phyloP scores from a whole-genome alignment of 2,888 invertebrate genomes.

The Prosapia bicincta region DNA sequence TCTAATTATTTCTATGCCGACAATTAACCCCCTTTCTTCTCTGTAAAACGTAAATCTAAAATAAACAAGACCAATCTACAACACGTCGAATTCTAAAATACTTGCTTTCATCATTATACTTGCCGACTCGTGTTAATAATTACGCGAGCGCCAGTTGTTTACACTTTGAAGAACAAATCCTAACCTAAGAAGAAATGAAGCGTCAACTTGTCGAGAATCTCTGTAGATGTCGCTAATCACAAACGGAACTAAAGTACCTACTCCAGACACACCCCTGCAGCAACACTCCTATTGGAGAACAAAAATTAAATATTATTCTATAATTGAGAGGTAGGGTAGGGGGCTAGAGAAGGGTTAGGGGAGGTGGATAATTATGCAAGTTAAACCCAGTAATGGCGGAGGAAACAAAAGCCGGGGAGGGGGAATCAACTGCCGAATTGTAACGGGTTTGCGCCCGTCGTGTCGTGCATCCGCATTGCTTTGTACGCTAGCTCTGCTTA shows the following conservation, averaged over 20 bases:
- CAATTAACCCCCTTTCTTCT: too few relatives aligned
- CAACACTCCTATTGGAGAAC: conserved; percentile 25
- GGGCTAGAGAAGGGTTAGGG: conserved; percentile 3
- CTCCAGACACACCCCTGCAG: conserved; percentile 3
- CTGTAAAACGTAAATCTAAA: too few relatives aligned
- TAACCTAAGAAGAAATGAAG: not conserved
- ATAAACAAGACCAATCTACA: too few relatives aligned
- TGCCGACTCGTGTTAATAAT: too few relatives aligned
- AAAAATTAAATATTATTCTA: conserved; percentile 30
- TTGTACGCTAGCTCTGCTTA: too few relatives aligned
- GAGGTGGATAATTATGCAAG: conserved; percentile 23
- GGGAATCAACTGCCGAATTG: conserved; percentile 9
- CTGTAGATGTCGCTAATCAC: not conserved
- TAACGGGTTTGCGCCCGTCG: not conserved
- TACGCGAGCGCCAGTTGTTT: too few relatives aligned
- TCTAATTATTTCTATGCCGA: too few relatives aligned
- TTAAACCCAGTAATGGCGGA: conserved; percentile 19
- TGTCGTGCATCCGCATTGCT: too few relatives aligned
- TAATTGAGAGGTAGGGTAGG: conserved; percentile 25
- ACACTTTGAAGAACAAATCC: not conserved
- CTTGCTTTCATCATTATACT: too few relatives aligned
- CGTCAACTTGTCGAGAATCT: not conserved
- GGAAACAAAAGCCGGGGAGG: conserved; percentile 21
- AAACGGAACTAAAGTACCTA: not conserved
- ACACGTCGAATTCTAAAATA: too few relatives aligned